These are phyloP conservation scores for Calyptommatus sinebrachiatus DNA, from an alignment of 2,113 vertebrate species.

Conservation along the genomic window DNA sequence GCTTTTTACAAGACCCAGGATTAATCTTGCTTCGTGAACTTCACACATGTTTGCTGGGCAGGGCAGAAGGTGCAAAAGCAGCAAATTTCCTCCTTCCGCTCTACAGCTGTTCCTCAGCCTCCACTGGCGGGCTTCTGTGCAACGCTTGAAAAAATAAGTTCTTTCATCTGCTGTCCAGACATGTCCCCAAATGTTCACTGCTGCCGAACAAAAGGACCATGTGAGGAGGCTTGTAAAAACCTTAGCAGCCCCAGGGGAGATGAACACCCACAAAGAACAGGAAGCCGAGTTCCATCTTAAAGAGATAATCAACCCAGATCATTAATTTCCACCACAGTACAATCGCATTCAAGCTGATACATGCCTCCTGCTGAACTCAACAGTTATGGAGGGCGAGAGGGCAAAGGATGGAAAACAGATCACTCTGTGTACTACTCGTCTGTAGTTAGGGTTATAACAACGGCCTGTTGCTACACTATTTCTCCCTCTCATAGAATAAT, in stretches of 20 bases:
- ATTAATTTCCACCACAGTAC: constrained; percentile 53
- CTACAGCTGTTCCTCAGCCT: constrained; percentile 11
- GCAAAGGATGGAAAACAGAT: background rate
- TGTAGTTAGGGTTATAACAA: background rate
- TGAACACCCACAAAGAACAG: constrained; percentile 52
- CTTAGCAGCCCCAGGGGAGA: constrained; percentile 39
- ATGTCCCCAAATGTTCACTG: constrained; percentile 40
- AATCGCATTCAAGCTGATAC: constrained; percentile 61
- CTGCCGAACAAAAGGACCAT: constrained; percentile 36
- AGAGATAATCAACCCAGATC: constrained; percentile 49
- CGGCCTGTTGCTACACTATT: no score
- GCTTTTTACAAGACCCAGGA: background rate
- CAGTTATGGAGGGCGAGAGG: background rate
- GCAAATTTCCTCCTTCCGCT: constrained; percentile 1
- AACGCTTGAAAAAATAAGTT: constrained; percentile 22
- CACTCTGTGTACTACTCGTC: constrained; percentile 1
- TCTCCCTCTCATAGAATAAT: no score
- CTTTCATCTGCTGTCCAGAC: constrained; percentile 54
- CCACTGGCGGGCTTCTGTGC: background rate
- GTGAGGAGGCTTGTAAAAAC: constrained; percentile 26
- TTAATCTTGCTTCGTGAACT: background rate
- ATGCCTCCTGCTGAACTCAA: constrained; percentile 39
- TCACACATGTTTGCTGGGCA: background rate
- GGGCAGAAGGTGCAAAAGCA: background rate
- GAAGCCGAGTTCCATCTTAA: constrained; percentile 41